A percentile compares a stretch with the other conserved stretches of the same genome.
phyloP scores from a whole-genome alignment of 2,797 vertebrate species.

The Potorous gilbertii region DNA sequence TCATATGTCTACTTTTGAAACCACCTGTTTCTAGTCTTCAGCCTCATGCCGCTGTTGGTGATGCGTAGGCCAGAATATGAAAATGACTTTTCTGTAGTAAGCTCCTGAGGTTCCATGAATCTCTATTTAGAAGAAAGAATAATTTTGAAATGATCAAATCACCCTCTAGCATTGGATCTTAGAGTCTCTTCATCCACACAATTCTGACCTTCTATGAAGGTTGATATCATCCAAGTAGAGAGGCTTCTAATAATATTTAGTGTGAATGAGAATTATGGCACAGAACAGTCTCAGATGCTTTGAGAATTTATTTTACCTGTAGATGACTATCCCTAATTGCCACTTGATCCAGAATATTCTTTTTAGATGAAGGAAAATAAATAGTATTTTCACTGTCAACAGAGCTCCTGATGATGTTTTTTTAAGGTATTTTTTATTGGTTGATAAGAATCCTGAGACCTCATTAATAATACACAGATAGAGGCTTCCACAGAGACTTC shows the following conservation, averaged over 20 bases:
- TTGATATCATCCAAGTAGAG: background rate
- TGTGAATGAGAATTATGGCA: background rate
- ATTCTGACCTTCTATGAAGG: background rate
- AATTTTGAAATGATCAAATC: background rate
- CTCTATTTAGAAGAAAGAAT: background rate
- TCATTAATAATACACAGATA: slow-evolving; percentile 9
- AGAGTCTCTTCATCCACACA: background rate
- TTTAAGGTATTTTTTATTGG: background rate
- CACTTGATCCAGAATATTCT: background rate
- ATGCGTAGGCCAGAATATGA: background rate
- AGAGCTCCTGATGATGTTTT: background rate
- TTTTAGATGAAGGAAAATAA: background rate
- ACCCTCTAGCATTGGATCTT: background rate
- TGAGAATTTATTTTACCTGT: background rate
- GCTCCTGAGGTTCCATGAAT: background rate
- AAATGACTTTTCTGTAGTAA: background rate
- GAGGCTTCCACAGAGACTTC: background rate
- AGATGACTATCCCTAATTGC: background rate
- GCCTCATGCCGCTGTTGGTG: background rate
- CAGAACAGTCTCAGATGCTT: background rate
- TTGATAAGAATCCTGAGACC: background rate
- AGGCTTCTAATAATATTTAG: background rate
- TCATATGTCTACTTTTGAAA: background rate
- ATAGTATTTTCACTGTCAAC: background rate
- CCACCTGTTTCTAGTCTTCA: background rate